These are phyloP conservation scores for Columba janthina DNA, from an alignment of 2,113 vertebrate species.

Conservation along the genomic window DNA sequence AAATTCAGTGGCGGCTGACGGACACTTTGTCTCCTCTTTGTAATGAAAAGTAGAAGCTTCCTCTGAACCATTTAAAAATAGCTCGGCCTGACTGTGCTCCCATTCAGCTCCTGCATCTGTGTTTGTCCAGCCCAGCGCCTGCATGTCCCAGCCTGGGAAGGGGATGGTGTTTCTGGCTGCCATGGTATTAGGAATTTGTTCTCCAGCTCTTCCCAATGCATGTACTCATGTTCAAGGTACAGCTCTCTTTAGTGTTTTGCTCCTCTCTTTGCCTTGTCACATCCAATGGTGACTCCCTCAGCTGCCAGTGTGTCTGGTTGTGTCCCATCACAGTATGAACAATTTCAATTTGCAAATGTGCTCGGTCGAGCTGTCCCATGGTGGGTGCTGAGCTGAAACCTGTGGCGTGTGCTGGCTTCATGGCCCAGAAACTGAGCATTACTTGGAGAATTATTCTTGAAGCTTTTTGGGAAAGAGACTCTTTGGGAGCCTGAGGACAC, in stretches of 20 bases:
- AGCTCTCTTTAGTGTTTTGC: neutral
- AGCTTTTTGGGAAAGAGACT: neutral
- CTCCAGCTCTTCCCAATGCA: neutral
- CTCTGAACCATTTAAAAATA: constrained; percentile 45
- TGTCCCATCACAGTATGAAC: neutral
- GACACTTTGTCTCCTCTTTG: neutral
- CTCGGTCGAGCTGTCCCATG: fast-evolving
- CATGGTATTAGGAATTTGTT: neutral
- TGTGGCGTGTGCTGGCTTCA: fast-evolving
- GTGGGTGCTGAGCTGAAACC: neutral
- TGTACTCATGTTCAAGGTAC: neutral
- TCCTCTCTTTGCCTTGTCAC: neutral
- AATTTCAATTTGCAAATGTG: fast-evolving
- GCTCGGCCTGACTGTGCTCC: neutral
- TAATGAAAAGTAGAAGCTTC: constrained; percentile 51
- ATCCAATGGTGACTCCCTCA: neutral
- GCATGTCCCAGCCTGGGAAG: neutral
- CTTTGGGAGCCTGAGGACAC: neutral
- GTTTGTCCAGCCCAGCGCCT: neutral
- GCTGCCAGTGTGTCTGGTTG: fast-evolving
- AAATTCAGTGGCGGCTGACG: neutral
- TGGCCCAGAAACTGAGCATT: neutral
- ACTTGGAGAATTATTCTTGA: neutral
- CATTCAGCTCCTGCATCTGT: constrained; percentile 40
- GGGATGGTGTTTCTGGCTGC: neutral